A percentile compares a stretch with the other conserved stretches of the same genome.
Conservation (phyloP, 2,113 vertebrate genomes). For the Hymenochirus boettgeri region DNA sequence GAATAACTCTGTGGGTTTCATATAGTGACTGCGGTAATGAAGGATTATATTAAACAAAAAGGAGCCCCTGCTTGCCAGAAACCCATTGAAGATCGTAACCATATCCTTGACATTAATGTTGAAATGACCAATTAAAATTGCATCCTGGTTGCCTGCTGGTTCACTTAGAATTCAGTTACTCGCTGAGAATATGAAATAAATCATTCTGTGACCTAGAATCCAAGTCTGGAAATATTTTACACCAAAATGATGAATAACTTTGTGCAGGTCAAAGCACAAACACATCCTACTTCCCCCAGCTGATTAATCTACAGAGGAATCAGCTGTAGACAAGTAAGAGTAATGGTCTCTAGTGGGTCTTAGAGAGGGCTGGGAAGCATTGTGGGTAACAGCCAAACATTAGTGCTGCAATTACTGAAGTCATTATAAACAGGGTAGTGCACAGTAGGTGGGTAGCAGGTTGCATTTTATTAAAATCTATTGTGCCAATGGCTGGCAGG, state of each 20-base stretch:
- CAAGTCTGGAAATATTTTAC: neutral
- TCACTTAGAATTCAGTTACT: neutral
- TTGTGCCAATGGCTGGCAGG: no score
- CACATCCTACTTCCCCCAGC: neutral
- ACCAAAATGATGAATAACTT: neutral
- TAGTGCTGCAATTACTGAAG: neutral
- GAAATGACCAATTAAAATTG: conserved; percentile 19
- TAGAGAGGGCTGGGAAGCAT: neutral
- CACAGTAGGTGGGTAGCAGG: no score
- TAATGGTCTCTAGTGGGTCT: neutral
- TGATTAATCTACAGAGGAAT: neutral
- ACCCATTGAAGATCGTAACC: neutral
- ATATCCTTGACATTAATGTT: conserved; percentile 7
- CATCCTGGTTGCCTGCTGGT: conserved; percentile 5
- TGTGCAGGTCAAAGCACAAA: neutral
- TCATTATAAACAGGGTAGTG: neutral
- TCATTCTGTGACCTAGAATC: neutral
- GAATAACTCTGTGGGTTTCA: conserved; percentile 14
- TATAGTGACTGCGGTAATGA: conserved; percentile 1
- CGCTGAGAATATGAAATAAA: neutral
- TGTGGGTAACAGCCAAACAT: neutral
- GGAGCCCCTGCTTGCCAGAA: neutral
- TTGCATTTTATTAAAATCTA: no score
- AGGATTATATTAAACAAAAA: conserved; percentile 1
- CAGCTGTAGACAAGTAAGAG: neutral